A percentile compares a stretch with the other conserved stretches of the same genome.
phyloP scores from a whole-genome alignment of 2,797 vertebrate species.

The Danio tinwini region DNA sequence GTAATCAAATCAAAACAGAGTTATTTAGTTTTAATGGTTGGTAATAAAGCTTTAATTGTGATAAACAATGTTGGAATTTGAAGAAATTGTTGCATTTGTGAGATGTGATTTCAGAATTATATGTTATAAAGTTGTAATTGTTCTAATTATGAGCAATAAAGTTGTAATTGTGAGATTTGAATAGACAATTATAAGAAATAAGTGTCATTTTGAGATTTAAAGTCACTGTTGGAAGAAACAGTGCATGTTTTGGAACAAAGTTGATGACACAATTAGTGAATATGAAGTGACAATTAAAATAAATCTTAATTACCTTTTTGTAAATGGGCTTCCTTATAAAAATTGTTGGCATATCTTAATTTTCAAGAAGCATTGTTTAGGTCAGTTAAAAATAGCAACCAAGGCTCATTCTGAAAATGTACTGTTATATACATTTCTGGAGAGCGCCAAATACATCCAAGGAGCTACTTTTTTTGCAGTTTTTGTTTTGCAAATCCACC shows the following conservation, averaged over 20 bases:
- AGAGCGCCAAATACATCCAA: too few relatives aligned
- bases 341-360: background rate
- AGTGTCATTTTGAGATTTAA: background rate
- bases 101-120: background rate
- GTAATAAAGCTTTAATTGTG: background rate
- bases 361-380: constrained; percentile 4
- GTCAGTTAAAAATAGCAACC: constrained; percentile 41
- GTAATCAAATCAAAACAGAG: too few relatives aligned
- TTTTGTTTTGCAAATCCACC: too few relatives aligned
- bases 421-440: too few relatives aligned
- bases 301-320: background rate
- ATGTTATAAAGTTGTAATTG: too few relatives aligned
- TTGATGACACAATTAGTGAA: background rate
- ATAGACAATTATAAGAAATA: background rate
- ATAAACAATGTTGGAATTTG: background rate
- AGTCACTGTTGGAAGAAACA: background rate
- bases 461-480: too few relatives aligned
- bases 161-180: background rate
- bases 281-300: background rate
- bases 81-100: background rate
- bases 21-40: too few relatives aligned
- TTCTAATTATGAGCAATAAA: background rate
- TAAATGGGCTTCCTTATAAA: background rate
- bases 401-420: too few relatives aligned
- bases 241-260: background rate